Conservation (phyloP, 2,888 invertebrate species). For the Epiblema foenella region DNA sequence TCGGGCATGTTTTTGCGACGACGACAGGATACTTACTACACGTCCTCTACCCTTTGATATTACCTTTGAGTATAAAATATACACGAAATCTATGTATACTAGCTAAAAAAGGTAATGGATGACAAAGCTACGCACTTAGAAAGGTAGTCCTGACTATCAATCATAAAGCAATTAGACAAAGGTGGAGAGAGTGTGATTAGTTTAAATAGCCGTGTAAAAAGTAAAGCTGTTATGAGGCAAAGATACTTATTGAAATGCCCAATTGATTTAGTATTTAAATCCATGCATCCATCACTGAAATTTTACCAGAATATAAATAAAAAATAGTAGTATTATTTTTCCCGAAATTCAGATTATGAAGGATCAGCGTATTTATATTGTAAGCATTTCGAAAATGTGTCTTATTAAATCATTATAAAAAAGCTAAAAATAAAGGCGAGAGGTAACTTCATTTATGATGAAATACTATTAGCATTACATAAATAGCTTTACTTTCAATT, state of each 20-base stretch:
- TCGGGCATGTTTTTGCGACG: conserved; percentile 12
- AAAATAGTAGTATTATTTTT: not conserved
- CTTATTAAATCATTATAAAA: not conserved
- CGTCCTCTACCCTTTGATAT: too few relatives aligned
- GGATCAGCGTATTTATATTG: not conserved
- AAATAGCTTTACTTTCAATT: not conserved
- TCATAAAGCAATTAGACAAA: conserved; percentile 11
- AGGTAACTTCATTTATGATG: conserved; percentile 1
- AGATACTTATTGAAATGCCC: not conserved
- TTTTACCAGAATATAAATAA: not conserved
- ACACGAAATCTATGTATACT: too few relatives aligned
- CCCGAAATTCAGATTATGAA: not conserved
- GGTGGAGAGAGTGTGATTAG: not conserved
- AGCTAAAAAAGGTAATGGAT: not conserved
- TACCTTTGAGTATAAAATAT: too few relatives aligned
- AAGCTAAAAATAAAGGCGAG: not conserved
- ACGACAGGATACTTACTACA: too few relatives aligned
- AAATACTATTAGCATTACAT: not conserved
- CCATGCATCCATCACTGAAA: not conserved
- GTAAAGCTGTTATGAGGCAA: not conserved
- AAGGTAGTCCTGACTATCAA: not conserved
- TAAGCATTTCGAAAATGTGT: not conserved
- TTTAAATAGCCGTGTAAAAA: not conserved
- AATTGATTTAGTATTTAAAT: not conserved
- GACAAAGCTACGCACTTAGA: not conserved